phyloP scores from a whole-genome alignment of 30 jellyfish, hydroid and myxozoan genomes.

The Nemopilema nomurai region DNA sequence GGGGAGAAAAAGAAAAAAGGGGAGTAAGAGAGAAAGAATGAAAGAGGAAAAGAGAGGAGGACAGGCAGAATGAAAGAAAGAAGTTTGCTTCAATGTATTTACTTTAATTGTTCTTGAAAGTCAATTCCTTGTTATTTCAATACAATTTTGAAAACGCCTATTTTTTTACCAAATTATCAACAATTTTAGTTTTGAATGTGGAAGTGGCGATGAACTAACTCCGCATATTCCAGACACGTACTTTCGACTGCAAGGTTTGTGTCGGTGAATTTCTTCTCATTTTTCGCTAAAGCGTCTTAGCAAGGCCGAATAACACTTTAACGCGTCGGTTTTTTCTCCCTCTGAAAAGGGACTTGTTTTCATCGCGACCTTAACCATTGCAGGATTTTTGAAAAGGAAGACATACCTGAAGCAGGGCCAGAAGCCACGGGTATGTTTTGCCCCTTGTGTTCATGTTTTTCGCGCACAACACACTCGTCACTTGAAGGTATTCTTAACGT shows the following conservation, averaged over 20 bases:
- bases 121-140: too few relatives aligned
- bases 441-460: neutral
- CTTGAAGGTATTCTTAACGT: too few relatives aligned
- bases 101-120: too few relatives aligned
- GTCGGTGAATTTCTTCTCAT: neutral
- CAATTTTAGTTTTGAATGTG: constrained; percentile 74
- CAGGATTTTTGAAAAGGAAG: constrained; percentile 92
- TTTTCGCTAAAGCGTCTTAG: neutral
- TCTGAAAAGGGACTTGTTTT: too few relatives aligned
- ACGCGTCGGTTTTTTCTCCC: too few relatives aligned
- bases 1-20: neutral
- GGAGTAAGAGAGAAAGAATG: neutral
- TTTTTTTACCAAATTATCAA: neutral
- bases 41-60: neutral
- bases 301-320: too few relatives aligned
- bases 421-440: constrained; percentile 88
- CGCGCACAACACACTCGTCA: too few relatives aligned
- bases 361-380: neutral
- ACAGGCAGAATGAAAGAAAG: too few relatives aligned
- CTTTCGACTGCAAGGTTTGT: constrained; percentile 84
- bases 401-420: constrained; percentile 73
- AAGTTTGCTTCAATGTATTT: too few relatives aligned
- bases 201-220: constrained; percentile 76
- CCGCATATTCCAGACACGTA: constrained; percentile 83
- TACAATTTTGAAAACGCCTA: too few relatives aligned